Base-by-base conservation (phyloP, 2,113 vertebrate species). In the Machaerirhynchus nigripectus region DNA sequence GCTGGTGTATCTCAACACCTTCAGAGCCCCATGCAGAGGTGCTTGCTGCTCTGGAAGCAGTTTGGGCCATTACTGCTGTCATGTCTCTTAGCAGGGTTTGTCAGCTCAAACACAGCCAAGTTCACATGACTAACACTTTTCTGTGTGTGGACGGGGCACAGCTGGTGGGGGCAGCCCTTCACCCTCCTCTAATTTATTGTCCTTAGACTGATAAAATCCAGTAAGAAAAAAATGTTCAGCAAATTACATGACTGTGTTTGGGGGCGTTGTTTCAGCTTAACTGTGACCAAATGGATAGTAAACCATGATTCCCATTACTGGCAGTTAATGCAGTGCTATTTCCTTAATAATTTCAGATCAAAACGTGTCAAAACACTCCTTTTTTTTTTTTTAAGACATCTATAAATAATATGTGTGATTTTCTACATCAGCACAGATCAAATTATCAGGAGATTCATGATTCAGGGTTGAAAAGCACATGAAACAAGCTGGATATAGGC, bases 41-140 rank as follows among this genome's bases (percentile, higher is more conserved):
- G 50, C 28, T 84, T 76, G 44, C 59, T 85, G 37, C 68, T 74
- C 46, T 69, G 55, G 71, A 59, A 57, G 46, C 71, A 49, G 3
- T 49, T 47, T 40, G 46, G 60, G 42, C 60, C 49, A 13, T 44
- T 60, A 9, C 30, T 64, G 44, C 65, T 64, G 30, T 55, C 57
- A 27, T 70, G 39, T 57, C 28, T 75, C 44, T 46, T 87, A 35
- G 46, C 47, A 46, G n/a, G 11, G 21, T 44, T 70, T 82, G 42
- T 49, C 4, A 2, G 28, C 52, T 83, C 49, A 35, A 60, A 26
- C 12, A 18, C 0, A 0, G 50, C 61, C 37, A 77, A 27, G 26
- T 70, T 74, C 59, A 65, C 60, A 13, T 27, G 16, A 30, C 30
- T 57, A 14, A 46, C 10, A 47, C 46, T 46, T 89, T 65, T 79